Conservation (phyloP, 2,888 invertebrate species). For the Troides oblongomaculatus region DNA sequence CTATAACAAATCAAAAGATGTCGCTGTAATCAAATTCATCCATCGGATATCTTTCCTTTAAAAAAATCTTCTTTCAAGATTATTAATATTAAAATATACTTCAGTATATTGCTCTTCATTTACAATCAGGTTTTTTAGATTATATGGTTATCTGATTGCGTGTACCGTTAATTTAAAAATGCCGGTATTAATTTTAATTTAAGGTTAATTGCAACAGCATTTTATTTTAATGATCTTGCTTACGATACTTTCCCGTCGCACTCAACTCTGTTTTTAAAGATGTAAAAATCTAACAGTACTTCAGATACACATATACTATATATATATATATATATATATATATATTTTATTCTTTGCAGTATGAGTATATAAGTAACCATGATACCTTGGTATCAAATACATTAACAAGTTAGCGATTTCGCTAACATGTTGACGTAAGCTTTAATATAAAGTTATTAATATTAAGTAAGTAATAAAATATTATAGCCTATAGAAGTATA, state of each 20-base stretch:
- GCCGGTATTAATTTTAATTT: conserved; percentile 15
- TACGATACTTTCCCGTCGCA: neutral
- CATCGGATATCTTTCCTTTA: neutral
- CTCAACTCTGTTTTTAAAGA: neutral
- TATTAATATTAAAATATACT: neutral
- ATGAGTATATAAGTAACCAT: too few relatives aligned
- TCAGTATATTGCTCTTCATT: conserved; percentile 1
- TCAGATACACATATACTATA: too few relatives aligned
- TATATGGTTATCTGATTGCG: conserved; percentile 19
- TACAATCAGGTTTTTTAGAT: conserved; percentile 6
- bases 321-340: too few relatives aligned
- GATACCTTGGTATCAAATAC: too few relatives aligned
- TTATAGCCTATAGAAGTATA: neutral
- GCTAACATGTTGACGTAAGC: too few relatives aligned
- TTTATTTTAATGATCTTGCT: conserved; percentile 10
- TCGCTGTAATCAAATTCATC: neutral
- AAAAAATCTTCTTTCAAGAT: neutral
- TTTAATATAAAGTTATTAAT: too few relatives aligned
- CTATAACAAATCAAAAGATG: neutral
- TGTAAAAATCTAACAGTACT: neutral
- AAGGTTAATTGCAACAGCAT: conserved; percentile 12
- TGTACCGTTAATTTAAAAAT: conserved; percentile 4
- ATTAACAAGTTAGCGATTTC: too few relatives aligned
- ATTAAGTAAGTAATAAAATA: neutral
- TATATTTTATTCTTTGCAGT: too few relatives aligned